Base-by-base conservation (phyloP, 2,113 vertebrate species). In the Oreocharis arfaki region DNA sequence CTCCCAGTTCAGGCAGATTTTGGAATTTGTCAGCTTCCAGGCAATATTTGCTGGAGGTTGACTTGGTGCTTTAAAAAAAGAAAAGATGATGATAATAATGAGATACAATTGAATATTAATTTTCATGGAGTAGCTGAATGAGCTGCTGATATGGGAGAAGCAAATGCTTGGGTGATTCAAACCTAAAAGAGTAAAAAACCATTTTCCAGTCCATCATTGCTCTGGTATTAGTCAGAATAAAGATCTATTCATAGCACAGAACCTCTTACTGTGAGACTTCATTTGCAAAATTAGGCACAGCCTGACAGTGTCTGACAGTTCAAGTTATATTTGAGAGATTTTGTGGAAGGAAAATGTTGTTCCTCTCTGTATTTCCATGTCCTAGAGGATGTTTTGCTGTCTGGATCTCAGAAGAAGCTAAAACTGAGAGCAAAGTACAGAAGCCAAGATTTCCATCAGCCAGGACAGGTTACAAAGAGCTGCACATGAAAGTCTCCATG, bases 1-100 rank as follows among this genome's bases (percentile, higher is more conserved):
- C 68, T 99, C 98, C 98, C 98, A 99, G 88, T 99, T 99, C 95
- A 99, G 96, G 97, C 98, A 98, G 82, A 99, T 98, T 97, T 98
- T 99, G 32, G 99, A 99, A 93, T 99, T 98, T 89, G 98, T 98
- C 97, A 99, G 86, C 91, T 98, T 99, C 99, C 99, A 99, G 94
- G 98, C 97, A 2, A 99, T 98, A 86, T 99, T 99, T 13, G 97
- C 98, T 0, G 98, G 99, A 30, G 98, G 98, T 93, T 98, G 99
- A 84, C 98, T 98, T 30, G 99, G 98, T 75, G 99, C 99, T 99
- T 96, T 41, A 64, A 97, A 96, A 96, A 49, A 55, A 63, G 16
- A n/a, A 23, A 30, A 19, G 5, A 46, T 33, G 3, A 80, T 97
- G 50, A 89, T 83, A 97, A 97, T 91, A 84, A 97, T 6, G 68